Base-by-base conservation (phyloP, 2,113 vertebrate genomes). In the Lamprologus ornatipinnis region DNA sequence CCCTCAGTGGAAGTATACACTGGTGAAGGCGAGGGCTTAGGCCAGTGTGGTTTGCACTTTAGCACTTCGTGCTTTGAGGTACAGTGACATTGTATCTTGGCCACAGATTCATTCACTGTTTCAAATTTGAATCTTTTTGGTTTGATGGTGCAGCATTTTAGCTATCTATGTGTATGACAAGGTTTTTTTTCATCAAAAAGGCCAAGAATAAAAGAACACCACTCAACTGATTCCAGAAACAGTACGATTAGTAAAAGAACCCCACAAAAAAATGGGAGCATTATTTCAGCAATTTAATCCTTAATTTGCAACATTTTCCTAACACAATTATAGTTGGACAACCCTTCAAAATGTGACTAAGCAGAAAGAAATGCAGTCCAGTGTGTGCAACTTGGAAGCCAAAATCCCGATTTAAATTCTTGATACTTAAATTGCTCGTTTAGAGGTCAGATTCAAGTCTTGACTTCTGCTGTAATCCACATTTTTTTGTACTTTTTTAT, bases 1-100 rank as follows among this genome's bases (percentile, higher is more conserved):
- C 89, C 85, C 79, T 87, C 51, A 40, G 31, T 83, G 65, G 84
- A 57, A 79, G 75, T 80, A 81, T 82, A 86, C 88, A 85, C 84
- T 88, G 82, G 80, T 80, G 21, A 82, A 91, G 92, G 92, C 88
- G 85, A 84, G 81, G 88, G 91, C 86, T 89, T 81, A 65, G 84
- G 75, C 40, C 92, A 92, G 70, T 84, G 83, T 93, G 91, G 82
- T 88, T 85, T 85, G 60, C 57, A 58, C 93, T 93, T 60, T 40
- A 80, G 65, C 15, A 80, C 75, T 37, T 79, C 84, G 82, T 84
- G 28, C 60, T 85, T 87, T 81, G 83, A 83, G 33, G 87, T 82
- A 57, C 10, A 54, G 55, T 68, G 80, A 86, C 84, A 79, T 87
- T 80, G 79, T 85, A 57, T 87, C 51, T 19, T 65, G 73, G 88